Conservation (phyloP, 2,888 invertebrate genomes). For the Acrobasis consociella region DNA sequence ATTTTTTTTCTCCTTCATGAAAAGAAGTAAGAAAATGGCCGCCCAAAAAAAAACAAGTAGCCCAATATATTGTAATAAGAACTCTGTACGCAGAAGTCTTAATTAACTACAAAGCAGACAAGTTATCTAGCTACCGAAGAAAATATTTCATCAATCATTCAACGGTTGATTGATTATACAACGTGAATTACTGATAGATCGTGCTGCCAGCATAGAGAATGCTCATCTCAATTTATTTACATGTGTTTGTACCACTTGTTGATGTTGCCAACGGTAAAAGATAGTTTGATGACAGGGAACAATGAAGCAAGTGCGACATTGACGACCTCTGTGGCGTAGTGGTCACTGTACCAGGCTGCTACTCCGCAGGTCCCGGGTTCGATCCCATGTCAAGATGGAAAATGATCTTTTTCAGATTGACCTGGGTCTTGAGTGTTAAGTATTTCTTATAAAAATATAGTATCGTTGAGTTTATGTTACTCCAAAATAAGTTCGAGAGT, state of each 20-base stretch:
- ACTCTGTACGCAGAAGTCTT: slow-evolving; percentile 65
- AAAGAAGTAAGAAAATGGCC: not conserved
- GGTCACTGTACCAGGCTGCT: too few species aligned
- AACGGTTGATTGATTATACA: slow-evolving; percentile 77
- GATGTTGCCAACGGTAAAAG: slow-evolving; percentile 70
- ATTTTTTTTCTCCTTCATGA: not conserved
- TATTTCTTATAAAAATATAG: too few species aligned
- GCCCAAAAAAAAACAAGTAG: slow-evolving; percentile 26
- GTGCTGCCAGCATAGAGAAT: slow-evolving; percentile 69
- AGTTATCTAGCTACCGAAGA: slow-evolving; percentile 79
- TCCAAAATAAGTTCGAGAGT: too few species aligned
- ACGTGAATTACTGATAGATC: slow-evolving; percentile 81
- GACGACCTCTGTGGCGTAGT: too few species aligned
- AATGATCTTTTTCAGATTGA: too few species aligned
- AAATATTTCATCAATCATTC: slow-evolving; percentile 78
- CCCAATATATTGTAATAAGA: slow-evolving; percentile 34
- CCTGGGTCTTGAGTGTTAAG: too few species aligned
- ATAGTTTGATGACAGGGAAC: slow-evolving; percentile 42
- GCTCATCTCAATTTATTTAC: slow-evolving; percentile 80
- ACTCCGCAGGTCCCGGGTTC: too few species aligned
- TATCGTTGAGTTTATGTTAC: too few species aligned
- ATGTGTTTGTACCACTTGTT: slow-evolving; percentile 79
- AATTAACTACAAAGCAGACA: slow-evolving; percentile 77
- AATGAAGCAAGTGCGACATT: slow-evolving; percentile 1
- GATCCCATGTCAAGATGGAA: too few species aligned